Conservation (phyloP, 2,113 vertebrate genomes). For the Pogona vitticeps region DNA sequence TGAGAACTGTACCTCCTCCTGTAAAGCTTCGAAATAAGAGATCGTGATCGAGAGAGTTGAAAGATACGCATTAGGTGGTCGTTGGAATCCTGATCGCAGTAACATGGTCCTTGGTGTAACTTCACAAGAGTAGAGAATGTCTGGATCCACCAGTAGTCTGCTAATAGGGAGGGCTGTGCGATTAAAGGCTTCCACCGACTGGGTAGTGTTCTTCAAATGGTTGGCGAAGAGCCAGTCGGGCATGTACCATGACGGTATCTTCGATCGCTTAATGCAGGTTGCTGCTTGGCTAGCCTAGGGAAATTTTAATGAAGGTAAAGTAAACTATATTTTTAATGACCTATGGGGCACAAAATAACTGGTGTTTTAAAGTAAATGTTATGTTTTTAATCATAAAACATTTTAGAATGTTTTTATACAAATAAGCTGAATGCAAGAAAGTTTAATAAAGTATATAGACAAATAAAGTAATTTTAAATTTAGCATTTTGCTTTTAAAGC, state of each 20-base stretch:
- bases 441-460: conserved; percentile 49
- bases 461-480: conserved; percentile 54
- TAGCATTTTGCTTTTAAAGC: conserved; percentile 81
- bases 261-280: conserved; percentile 84
- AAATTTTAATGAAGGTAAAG: conserved; percentile 87
- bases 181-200: conserved; percentile 87
- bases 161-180: conserved; percentile 87
- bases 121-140: conserved; percentile 93
- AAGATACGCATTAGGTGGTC: conserved; percentile 85
- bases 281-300: conserved; percentile 89
- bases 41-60: conserved; percentile 83
- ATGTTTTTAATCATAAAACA: conserved; percentile 62
- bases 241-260: conserved; percentile 87
- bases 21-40: conserved; percentile 88
- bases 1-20: conserved; percentile 85
- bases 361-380: conserved; percentile 75
- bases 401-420: conserved; percentile 63
- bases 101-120: conserved; percentile 87
- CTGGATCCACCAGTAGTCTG: conserved; percentile 89
- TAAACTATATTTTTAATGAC: conserved; percentile 86
- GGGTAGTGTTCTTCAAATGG: conserved; percentile 86
- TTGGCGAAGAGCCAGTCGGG: conserved; percentile 91
- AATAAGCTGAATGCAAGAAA: conserved; percentile 69
- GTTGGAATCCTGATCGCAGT: conserved; percentile 89
- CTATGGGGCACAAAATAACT: conserved; percentile 86